Evolutionary conservation across 2,113 vertebrate species (phyloP).

Genomic region (Nesoenas mayeri): DNA sequence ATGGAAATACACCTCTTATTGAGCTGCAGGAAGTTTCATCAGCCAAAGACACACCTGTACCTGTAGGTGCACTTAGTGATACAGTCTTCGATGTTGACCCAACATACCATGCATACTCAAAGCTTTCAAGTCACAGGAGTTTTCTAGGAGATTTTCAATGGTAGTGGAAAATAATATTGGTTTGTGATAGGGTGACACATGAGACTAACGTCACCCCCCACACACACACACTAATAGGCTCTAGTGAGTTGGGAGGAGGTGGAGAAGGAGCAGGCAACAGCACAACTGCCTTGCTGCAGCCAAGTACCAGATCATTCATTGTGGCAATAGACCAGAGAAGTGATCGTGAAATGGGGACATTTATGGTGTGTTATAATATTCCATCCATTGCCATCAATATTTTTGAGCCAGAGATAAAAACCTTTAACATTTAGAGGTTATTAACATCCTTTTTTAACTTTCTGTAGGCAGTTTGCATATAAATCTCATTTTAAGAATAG

Average conservation of each 20-base stretch:
- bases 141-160: not conserved
- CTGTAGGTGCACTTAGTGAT: not conserved
- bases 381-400: not conserved
- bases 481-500: constrained; percentile 45
- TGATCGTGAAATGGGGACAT: not conserved
- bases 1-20: not conserved
- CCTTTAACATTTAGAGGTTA: constrained; percentile 3
- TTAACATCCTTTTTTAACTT: constrained; percentile 7
- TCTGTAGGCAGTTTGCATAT: constrained; percentile 44
- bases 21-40: not conserved
- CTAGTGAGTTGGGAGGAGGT: not conserved
- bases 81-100: not conserved
- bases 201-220: not conserved
- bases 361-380: not conserved
- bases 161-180: not conserved
- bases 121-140: not conserved
- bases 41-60: not conserved
- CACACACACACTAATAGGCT: not conserved
- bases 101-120: not conserved
- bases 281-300: not conserved
- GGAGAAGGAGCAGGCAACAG: not conserved
- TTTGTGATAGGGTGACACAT: not conserved
- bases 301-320: not conserved
- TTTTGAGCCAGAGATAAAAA: constrained; percentile 24
- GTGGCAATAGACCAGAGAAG: not conserved